phyloP scores from a whole-genome alignment of 1,140 invertebrate genomes.

The Linepithema humile region DNA sequence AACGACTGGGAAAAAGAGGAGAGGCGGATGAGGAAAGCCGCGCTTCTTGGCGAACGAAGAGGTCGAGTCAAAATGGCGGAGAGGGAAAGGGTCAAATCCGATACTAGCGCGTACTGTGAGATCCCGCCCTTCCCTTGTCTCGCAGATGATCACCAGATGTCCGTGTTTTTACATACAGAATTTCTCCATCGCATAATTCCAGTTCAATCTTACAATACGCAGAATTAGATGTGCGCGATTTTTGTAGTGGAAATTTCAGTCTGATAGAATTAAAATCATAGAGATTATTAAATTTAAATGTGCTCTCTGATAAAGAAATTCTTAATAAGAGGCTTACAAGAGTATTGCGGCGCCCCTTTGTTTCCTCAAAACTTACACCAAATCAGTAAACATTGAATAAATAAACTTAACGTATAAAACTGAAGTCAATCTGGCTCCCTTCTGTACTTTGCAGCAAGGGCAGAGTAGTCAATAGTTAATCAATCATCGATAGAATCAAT shows the following conservation, averaged over 20 bases:
- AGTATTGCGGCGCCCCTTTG: no score
- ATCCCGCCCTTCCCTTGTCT: not conserved
- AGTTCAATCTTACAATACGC: not conserved
- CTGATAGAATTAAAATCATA: no score
- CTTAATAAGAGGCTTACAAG: no score
- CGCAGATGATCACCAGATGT: not conserved
- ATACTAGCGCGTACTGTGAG: slow-evolving; percentile 13
- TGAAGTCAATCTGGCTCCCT: not conserved
- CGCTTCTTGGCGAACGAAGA: slow-evolving; percentile 57
- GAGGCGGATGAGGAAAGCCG: slow-evolving; percentile 47
- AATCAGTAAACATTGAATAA: no score
- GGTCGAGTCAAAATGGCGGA: slow-evolving; percentile 43
- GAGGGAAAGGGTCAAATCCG: slow-evolving; percentile 49
- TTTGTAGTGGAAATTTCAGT: no score
- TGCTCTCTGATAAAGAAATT: no score
- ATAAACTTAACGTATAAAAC: not conserved
- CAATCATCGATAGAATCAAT: slow-evolving; percentile 40
- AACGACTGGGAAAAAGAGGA: slow-evolving; percentile 56
- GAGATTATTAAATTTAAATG: no score
- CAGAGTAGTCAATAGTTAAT: slow-evolving; percentile 34
- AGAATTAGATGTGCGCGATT: no score
- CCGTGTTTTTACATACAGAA: not conserved
- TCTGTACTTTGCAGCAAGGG: not conserved
- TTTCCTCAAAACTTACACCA: no score
- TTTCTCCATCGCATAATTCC: not conserved